Conservation (phyloP, 2,888 invertebrate species). For the Torymus texanus region DNA sequence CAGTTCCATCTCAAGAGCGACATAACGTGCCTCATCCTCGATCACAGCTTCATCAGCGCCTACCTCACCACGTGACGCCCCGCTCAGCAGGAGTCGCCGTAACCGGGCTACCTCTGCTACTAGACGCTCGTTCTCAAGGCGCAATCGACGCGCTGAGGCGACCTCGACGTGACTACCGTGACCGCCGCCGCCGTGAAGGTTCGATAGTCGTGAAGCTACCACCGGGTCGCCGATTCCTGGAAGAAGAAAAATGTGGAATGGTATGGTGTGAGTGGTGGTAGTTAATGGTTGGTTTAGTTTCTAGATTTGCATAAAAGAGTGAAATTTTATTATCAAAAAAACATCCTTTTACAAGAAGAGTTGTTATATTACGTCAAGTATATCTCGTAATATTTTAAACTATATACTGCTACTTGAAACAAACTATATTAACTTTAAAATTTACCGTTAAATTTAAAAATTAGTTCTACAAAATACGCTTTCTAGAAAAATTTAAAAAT, state of each 20-base stretch:
- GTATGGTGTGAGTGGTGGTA: too few relatives aligned
- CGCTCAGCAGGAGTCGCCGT: conserved; percentile 81
- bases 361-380: too few relatives aligned
- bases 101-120: conserved; percentile 84
- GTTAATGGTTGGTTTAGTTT: too few relatives aligned
- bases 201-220: conserved; percentile 71
- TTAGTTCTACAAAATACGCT: too few relatives aligned
- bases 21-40: conserved; percentile 77
- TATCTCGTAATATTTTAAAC: not conserved
- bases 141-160: conserved; percentile 80
- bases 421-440: too few relatives aligned
- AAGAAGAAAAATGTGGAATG: not conserved
- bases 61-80: conserved; percentile 79
- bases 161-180: conserved; percentile 76
- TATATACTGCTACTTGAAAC: too few relatives aligned
- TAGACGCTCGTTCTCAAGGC: conserved; percentile 87
- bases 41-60: conserved; percentile 77
- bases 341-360: too few relatives aligned
- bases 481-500: too few relatives aligned
- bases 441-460: too few relatives aligned
- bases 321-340: too few relatives aligned
- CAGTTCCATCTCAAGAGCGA: conserved; percentile 83
- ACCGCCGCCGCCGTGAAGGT: conserved; percentile 68
- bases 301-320: too few relatives aligned
- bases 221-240: conserved; percentile 70